Evolutionary conservation across 2,113 vertebrate genomes (phyloP), one percentile per base, ranked within the genome.

Genomic region (Neotoma lepida): DNA sequence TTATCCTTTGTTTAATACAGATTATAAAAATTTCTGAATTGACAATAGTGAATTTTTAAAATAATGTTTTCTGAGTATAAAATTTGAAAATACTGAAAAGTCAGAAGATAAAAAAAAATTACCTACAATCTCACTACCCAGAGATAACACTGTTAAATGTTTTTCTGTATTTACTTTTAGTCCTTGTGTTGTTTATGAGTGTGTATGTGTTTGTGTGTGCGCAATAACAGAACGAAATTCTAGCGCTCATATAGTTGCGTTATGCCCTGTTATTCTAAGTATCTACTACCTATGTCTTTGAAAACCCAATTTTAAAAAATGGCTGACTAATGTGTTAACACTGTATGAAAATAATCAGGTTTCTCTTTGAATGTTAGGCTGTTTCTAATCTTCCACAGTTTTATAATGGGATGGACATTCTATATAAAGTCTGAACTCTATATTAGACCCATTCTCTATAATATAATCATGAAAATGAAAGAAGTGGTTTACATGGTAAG

Each of bases 161-260:
- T 95, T 94, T 96, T 93, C 44, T 96, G 80, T 96, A 89, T 96
- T 96, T 93, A 71, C 51, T 96, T 96, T 96, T 54, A 71, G 81
- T 95, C 66, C 84, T 96, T 97, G 68, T 96, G 89, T 39, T 94
- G 30, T 94, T 87, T 93, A 88, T 95, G 66, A 97, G 96, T 93
- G 68, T 93, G 68, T 90, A 61, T 92, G 82, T 94, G 90, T 95
- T 91, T 94, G 91, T 78, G 94, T 92, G 91, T 80, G 94, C 39
- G 18, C 85, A 92, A 90, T 87, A 95, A 81, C 95, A 93, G 92
- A 95, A 86, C 96, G 91, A 94, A 70, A 93, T 91, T 95, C 90
- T 95, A 51, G 33, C 86, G 74, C 88, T 46, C 68, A 89, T 93
- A 80, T 70, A 78, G 76, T 89, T 96, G 80, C 96, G 24, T 97